These are phyloP conservation scores for Tetranychus piercei DNA, from an alignment of 2,888 invertebrate species.

Conservation along the genomic window DNA sequence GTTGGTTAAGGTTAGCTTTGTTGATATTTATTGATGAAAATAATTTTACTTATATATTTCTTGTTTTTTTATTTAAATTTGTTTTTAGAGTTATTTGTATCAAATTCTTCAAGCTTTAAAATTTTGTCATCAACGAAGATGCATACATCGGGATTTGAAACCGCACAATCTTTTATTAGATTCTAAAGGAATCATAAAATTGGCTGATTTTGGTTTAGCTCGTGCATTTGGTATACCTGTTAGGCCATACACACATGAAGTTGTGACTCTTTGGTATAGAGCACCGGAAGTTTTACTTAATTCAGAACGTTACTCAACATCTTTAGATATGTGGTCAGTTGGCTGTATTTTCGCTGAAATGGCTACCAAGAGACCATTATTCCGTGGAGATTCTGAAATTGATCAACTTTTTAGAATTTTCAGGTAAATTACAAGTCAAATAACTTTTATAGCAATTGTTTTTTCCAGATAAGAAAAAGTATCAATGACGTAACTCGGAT, in stretches of 20 bases:
- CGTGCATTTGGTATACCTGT: constrained; percentile 89
- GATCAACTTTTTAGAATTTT: constrained; percentile 95
- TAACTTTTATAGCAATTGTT: background rate
- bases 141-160: constrained; percentile 80
- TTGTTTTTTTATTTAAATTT: background rate
- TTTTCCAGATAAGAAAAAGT: background rate
- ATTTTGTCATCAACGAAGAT: constrained; percentile 77
- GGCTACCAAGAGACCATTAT: constrained; percentile 42
- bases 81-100: constrained; percentile 35
- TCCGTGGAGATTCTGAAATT: constrained; percentile 90
- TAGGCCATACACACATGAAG: constrained; percentile 71
- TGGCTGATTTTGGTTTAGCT: constrained; percentile 96
- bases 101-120: constrained; percentile 53
- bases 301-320: constrained; percentile 68
- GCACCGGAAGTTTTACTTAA: constrained; percentile 92
- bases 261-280: constrained; percentile 92
- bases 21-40: constrained; percentile 45
- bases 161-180: constrained; percentile 90
- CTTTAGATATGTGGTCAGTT: constrained; percentile 90
- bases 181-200: constrained; percentile 73
- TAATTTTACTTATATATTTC: constrained; percentile 32
- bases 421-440: constrained; percentile 40
- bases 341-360: constrained; percentile 97
- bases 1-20: constrained; percentile 57
- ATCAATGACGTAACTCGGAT: too few relatives aligned